Conservation (phyloP, 2,888 invertebrate genomes). For the Diaperis boleti region DNA sequence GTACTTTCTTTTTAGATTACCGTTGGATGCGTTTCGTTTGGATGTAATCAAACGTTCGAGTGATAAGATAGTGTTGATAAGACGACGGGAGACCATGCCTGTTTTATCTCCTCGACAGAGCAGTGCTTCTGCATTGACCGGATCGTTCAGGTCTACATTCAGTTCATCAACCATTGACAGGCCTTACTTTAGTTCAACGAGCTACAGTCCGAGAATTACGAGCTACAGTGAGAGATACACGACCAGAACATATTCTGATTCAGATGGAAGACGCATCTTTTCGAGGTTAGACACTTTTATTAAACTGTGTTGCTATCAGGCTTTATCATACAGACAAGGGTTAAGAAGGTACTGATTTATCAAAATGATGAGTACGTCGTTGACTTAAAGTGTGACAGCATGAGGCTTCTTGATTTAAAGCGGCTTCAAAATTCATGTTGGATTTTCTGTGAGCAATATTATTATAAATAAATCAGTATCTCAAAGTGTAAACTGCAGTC, state of each 20-base stretch:
- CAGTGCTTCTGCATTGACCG: slow-evolving; percentile 63
- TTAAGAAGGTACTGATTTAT: no score
- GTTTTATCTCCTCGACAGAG: slow-evolving; percentile 72
- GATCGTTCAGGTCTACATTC: slow-evolving; percentile 68
- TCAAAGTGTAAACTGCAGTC: no score
- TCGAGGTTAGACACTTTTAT: slow-evolving; percentile 55
- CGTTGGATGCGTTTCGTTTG: neutral
- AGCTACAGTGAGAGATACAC: slow-evolving; percentile 70
- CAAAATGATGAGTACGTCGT: no score
- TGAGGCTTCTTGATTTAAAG: no score
- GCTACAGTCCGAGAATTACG: slow-evolving; percentile 62
- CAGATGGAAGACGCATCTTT: slow-evolving; percentile 69
- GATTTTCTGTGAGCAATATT: no score
- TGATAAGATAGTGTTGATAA: slow-evolving; percentile 27
- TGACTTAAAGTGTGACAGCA: no score
- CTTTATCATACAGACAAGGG: no score
- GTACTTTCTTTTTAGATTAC: slow-evolving; percentile 21
- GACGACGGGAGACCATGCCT: slow-evolving; percentile 65
- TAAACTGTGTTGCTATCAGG: no score
- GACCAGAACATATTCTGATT: slow-evolving; percentile 69
- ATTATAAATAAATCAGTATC: no score
- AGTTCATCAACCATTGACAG: slow-evolving; percentile 69
- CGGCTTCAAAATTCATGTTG: no score
- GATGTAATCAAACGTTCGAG: slow-evolving; percentile 3
- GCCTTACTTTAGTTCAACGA: slow-evolving; percentile 69